Base-by-base conservation (phyloP, 2,113 vertebrate genomes). In the Chloropsis cyanopogon region DNA sequence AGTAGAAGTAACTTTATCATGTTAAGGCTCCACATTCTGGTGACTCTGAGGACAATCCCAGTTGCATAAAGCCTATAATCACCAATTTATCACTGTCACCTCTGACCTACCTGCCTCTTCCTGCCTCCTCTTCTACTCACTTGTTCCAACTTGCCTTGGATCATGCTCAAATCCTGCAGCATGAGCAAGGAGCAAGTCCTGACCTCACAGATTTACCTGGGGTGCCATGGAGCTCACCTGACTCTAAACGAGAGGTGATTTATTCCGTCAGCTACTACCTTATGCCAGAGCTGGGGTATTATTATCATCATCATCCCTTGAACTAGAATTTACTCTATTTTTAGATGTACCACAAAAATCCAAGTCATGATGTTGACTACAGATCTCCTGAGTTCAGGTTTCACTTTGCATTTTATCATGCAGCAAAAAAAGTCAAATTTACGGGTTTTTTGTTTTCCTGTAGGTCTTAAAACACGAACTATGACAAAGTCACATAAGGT, bases 391-490 rank as follows among this genome's bases (percentile, higher is more conserved):
- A 50, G 72, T 25, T 77, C 33, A 81, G n/a, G 25, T 50, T 50
- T 61, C 26, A 14, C 49, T 78, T 68, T 23, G 20, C 17, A 37
- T 46, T 50, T 59, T 18, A 86, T 22, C 61, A 31, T 0, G 0
- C 0, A 0, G 71, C 31, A 44, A 60, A 56, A 16, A 28, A 37
- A 72, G 5, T 6, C 63, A 47, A 12, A 41, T 46, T 26, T 23
- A 37, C 17, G 70, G 33, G 2, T 2, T 13, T 28, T n/a, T 47
- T 63, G 25, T 46, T 41, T 7, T 13, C 5, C 54, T 79, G 37
- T 24, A 61, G 31, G 35, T 72, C 44, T 54, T 52, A 73, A 56
- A 23, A 33, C 23, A 88, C 1, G 4, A 73, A 24, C 26, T 47
- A 12, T 4, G 7, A 88, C 56, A 39, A 81, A 81, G 85, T 17